Percentiles rank a stretch among this genome's conserved stretches.
Conservation (phyloP, 2,888 invertebrate genomes). For the Spisula subtruncata region DNA sequence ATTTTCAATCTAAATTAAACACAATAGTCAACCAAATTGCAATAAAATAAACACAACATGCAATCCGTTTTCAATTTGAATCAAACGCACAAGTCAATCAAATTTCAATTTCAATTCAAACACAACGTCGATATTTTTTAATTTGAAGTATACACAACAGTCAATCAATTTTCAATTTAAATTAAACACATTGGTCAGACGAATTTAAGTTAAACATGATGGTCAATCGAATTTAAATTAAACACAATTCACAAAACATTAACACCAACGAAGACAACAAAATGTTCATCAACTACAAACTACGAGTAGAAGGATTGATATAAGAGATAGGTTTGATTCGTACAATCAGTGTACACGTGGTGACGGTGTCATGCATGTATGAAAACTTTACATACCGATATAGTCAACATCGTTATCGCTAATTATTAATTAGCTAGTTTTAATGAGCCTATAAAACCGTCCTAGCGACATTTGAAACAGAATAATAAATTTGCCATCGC, state of each 20-base stretch:
- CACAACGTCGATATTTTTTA: too few relatives aligned
- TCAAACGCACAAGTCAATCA: too few relatives aligned
- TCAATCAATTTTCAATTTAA: background rate
- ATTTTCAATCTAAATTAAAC: background rate
- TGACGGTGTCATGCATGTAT: background rate
- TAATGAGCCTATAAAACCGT: background rate
- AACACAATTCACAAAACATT: background rate
- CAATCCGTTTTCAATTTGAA: background rate
- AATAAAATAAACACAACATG: too few relatives aligned
- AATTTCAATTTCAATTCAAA: too few relatives aligned
- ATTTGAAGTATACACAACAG: too few relatives aligned
- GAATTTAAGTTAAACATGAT: too few relatives aligned
- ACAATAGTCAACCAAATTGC: too few relatives aligned
- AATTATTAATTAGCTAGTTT: constrained; percentile 32
- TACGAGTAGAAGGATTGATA: background rate
- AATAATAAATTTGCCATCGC: background rate
- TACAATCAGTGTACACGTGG: background rate
- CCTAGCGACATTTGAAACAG: background rate
- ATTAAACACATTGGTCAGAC: too few relatives aligned
- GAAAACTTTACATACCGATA: constrained; percentile 34
- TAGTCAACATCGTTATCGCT: constrained; percentile 38
- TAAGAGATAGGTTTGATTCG: background rate
- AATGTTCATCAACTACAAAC: background rate
- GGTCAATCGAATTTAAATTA: background rate
- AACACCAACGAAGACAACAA: background rate